A percentile compares a stretch with the other conserved stretches of the same genome.
Conservation (phyloP, 2,797 vertebrate species). For the Chanos chanos region DNA sequence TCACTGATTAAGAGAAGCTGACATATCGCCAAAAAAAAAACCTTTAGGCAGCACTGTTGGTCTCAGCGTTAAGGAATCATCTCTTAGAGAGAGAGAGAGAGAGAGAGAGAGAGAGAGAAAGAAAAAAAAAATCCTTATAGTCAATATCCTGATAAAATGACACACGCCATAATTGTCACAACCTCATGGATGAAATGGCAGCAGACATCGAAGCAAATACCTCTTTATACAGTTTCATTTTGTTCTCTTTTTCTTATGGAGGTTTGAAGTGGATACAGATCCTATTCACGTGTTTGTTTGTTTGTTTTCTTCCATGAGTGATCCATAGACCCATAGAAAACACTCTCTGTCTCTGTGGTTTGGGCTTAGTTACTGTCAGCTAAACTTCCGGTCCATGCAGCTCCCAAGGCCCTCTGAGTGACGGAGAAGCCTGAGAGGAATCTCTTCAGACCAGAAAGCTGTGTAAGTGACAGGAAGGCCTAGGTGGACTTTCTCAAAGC, state of each 20-base stretch:
- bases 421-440: background rate
- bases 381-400: background rate
- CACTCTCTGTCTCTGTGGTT: background rate
- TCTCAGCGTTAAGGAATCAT: conserved; percentile 74
- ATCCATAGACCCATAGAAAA: conserved; percentile 29
- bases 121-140: conserved; percentile 50
- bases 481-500: background rate
- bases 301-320: conserved; percentile 33
- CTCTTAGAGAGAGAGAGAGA: conserved; percentile 27
- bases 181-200: conserved; percentile 63
- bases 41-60: conserved; percentile 73
- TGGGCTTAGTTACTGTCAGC: conserved; percentile 22
- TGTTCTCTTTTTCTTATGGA: conserved; percentile 25
- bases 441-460: too few species aligned
- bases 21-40: conserved; percentile 52
- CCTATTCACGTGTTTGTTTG: background rate
- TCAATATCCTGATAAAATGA: conserved; percentile 57
- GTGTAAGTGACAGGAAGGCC: too few species aligned
- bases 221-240: conserved; percentile 40
- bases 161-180: conserved; percentile 52
- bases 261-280: conserved; percentile 37
- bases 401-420: background rate
- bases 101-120: conserved; percentile 57
- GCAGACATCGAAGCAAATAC: conserved; percentile 59
- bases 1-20: conserved; percentile 39